phyloP scores from a whole-genome alignment of 2,113 vertebrate genomes.

The Mirza zaza region DNA sequence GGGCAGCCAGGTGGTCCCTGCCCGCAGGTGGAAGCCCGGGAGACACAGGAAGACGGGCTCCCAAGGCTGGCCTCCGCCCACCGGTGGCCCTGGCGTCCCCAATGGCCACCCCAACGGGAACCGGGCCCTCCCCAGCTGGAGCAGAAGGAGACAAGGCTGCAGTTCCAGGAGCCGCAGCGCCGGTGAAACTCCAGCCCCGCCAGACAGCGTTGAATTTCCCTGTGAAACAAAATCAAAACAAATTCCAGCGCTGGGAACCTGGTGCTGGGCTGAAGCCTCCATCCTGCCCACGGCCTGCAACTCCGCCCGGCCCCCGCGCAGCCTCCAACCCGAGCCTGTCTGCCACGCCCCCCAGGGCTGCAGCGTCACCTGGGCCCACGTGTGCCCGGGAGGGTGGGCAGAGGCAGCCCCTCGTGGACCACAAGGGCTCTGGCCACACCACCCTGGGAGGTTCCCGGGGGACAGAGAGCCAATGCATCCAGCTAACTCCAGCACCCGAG shows the following conservation, averaged over 20 bases:
- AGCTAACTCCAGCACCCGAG: background rate
- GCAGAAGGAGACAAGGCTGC: background rate
- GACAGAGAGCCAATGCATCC: background rate
- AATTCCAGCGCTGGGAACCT: slow-evolving; percentile 60
- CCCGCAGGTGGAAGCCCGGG: background rate
- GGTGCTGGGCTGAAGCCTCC: slow-evolving; percentile 59
- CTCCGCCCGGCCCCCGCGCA: rapidly evolving
- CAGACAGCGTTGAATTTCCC: slow-evolving; percentile 71
- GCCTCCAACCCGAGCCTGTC: background rate
- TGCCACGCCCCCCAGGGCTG: no score
- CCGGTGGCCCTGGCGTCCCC: background rate
- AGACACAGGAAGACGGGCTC: background rate
- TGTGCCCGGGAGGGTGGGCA: background rate
- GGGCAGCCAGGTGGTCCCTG: background rate
- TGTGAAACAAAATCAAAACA: slow-evolving; percentile 76
- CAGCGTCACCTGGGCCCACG: background rate
- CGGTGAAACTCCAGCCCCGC: slow-evolving; percentile 64
- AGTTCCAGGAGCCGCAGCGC: slow-evolving; percentile 56
- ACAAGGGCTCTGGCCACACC: background rate
- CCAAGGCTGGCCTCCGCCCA: background rate
- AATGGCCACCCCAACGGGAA: background rate
- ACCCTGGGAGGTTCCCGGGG: background rate
- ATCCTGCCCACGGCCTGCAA: background rate
- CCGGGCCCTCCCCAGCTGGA: background rate
- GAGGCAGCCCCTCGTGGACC: background rate